Evolutionary conservation across 2,113 vertebrate species (phyloP), one percentile per base, ranked within the genome.

Genomic region (Psammodynastes pulverulentus): DNA sequence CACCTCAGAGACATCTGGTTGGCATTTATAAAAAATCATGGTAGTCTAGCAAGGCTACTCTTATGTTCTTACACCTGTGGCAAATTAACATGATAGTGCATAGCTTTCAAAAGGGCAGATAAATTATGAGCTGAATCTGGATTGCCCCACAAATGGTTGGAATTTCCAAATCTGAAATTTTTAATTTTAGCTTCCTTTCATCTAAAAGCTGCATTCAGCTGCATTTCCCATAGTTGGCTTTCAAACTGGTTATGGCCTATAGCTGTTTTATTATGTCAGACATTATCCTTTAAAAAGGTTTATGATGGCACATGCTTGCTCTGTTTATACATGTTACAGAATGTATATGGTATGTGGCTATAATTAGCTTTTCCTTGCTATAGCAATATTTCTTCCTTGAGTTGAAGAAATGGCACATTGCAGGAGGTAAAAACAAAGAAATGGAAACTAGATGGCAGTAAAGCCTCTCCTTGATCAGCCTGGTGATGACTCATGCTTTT

Each of bases 361-460:
- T 79, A 94, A 79, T 0, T 2, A 91, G 90, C 62, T 6, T 21
- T 9, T 85, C 72, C 34, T 1, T 3, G 4, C 21, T 91, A 84
- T 45, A 48, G 9, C 1, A 1, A 17, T 34, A 8, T 51, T 15
- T 0, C 5, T 49, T 93, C 91, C 90, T 87, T 46, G 26, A 56
- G 26, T 1, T 26, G 0, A 0, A 45, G 56, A 89, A 89, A 88
- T 9, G 5, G 5, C 58, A 13, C 39, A 4, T 4, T 88, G 46
- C 79, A 56, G 79, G 6, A 86, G 5, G 29, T 91, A 17, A 91
- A 72, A 67, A 89, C 87, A 85, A 92, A 90, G 90, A 93, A 92
- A 91, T 95, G 97, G 91, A 97, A 97, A 97, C 97, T 97, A 97
- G 95, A 90, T 97, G 97, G 96, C 96, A 96, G 96, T 95, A 21